A percentile compares a stretch with the other conserved stretches of the same genome.
Conservation (phyloP, 2,113 vertebrate species). For the Morone chrysops region DNA sequence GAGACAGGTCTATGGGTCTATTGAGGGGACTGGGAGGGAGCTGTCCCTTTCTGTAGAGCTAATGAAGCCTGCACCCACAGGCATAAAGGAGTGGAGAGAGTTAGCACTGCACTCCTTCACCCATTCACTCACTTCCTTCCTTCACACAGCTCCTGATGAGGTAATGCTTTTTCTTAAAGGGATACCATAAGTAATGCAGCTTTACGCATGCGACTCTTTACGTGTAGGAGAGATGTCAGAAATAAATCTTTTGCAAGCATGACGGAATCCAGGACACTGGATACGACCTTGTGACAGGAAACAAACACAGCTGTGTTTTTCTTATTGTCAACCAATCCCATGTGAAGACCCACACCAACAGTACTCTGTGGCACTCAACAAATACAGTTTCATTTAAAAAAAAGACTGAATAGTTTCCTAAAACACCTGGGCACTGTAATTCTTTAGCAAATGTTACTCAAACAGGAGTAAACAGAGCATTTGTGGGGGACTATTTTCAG, state of each 20-base stretch:
- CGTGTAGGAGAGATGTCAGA: neutral
- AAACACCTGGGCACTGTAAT: neutral
- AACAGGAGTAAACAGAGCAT: neutral
- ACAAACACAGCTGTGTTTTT: neutral
- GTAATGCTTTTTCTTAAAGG: constrained; percentile 79
- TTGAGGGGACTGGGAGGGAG: constrained; percentile 77
- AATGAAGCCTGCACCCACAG: constrained; percentile 83
- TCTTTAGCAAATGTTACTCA: neutral
- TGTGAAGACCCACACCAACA: neutral
- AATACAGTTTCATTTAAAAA: neutral
- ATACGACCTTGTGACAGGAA: neutral
- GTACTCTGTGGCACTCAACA: neutral
- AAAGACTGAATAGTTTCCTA: neutral
- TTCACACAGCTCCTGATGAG: constrained; percentile 75
- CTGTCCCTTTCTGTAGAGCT: constrained; percentile 82
- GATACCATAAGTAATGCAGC: constrained; percentile 41
- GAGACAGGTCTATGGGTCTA: constrained; percentile 81
- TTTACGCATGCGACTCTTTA: constrained; percentile 2
- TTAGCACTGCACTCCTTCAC: constrained; percentile 71
- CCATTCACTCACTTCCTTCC: constrained; percentile 80
- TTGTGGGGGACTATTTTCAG: constrained; percentile 13
- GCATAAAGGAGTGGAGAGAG: constrained; percentile 80
- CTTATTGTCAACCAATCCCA: neutral
- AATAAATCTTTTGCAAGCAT: neutral
- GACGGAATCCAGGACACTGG: neutral